These are phyloP conservation scores for Lysiphlebus fabarum DNA, from an alignment of 1,140 invertebrate species.

Conservation along the genomic window DNA sequence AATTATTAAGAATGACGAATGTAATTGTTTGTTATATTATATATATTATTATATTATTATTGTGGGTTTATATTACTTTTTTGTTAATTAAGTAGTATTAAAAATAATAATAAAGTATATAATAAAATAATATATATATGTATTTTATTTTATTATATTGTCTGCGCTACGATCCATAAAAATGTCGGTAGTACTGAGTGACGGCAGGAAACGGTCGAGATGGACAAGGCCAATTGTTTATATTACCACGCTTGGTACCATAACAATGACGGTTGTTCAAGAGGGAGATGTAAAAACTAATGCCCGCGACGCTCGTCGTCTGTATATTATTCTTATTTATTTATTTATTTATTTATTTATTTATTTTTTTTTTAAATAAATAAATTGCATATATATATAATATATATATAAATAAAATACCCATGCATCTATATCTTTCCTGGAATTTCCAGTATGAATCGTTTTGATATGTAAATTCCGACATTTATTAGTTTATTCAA, in stretches of 20 bases:
- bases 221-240: constrained; percentile 57
- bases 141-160: constrained; percentile 15
- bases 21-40: too few relatives aligned
- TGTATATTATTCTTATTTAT: constrained; percentile 1
- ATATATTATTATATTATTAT: too few relatives aligned
- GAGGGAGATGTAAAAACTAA: constrained; percentile 14
- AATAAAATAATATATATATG: constrained; percentile 8
- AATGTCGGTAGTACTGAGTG: constrained; percentile 52
- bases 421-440: constrained; percentile 13
- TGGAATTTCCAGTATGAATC: constrained; percentile 29
- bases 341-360: too few relatives aligned
- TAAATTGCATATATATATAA: too few relatives aligned
- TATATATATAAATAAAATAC: too few relatives aligned
- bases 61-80: too few relatives aligned
- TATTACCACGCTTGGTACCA: constrained; percentile 40
- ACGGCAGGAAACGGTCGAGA: constrained; percentile 51
- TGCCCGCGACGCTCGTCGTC: constrained; percentile 11
- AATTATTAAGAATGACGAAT: too few relatives aligned
- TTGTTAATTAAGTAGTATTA: too few relatives aligned
- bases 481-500: constrained; percentile 12
- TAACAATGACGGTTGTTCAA: constrained; percentile 44
- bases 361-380: too few relatives aligned
- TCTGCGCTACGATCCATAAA: constrained; percentile 50
- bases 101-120: constrained; percentile 5
- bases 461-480: constrained; percentile 28